A percentile compares a stretch with the other conserved stretches of the same genome.
Evolutionary conservation across 2,888 invertebrate species (phyloP).

Genomic region (Nasonovia ribisnigri): DNA sequence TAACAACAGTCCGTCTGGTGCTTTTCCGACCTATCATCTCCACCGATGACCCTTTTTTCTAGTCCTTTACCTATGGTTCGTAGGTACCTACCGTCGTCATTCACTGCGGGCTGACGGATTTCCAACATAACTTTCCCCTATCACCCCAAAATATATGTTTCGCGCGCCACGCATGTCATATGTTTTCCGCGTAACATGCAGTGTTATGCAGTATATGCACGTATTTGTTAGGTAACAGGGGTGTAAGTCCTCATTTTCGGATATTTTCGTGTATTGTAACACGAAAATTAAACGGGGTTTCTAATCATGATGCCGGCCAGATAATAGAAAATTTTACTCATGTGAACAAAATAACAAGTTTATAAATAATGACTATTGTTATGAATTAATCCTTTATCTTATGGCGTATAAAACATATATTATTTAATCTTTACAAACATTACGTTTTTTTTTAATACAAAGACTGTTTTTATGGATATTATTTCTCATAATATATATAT

Average conservation of each 20-base stretch:
- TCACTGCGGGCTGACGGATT: background rate
- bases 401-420: background rate
- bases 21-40: conserved; percentile 18
- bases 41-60: background rate
- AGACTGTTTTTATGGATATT: conserved; percentile 8
- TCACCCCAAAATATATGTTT: background rate
- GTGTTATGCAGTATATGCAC: too few species aligned
- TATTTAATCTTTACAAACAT: background rate
- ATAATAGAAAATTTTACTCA: background rate
- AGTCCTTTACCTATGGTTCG: background rate
- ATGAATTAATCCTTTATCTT: background rate
- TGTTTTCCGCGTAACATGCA: too few species aligned
- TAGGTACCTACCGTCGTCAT: background rate
- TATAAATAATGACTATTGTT: background rate
- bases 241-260: background rate
- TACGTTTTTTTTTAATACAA: background rate
- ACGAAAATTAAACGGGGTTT: background rate
- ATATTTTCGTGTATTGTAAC: background rate
- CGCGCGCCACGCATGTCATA: background rate
- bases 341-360: background rate
- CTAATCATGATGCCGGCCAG: background rate
- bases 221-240: background rate
- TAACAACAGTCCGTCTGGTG: conserved; percentile 11
- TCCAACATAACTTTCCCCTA: background rate
- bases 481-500: conserved; percentile 14